Evolutionary conservation across 2,888 invertebrate genomes (phyloP).

Genomic region (Drosophila affinis): DNA sequence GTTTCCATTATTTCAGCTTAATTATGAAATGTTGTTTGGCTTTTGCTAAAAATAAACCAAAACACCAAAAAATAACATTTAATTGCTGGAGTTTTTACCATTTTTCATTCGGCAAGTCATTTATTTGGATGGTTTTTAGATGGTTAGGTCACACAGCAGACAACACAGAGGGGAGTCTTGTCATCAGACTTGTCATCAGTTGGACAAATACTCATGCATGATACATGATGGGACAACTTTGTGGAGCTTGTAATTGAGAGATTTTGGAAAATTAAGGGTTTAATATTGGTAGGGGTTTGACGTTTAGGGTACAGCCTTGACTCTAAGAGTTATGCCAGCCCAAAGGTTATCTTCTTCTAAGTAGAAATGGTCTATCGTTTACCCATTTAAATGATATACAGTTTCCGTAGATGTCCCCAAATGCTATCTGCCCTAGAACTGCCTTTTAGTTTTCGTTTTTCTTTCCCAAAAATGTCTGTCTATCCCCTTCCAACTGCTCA

Average conservation of each 20-base stretch:
- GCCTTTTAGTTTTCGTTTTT: not conserved
- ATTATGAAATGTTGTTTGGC: slow-evolving; percentile 30
- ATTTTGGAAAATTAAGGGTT: not conserved
- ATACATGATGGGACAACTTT: slow-evolving; percentile 18
- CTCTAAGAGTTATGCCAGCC: too few relatives aligned
- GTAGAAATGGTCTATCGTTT: too few relatives aligned
- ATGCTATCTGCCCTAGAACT: not conserved
- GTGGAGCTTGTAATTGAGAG: not conserved
- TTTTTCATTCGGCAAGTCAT: slow-evolving; percentile 40
- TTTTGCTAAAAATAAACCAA: slow-evolving; percentile 36
- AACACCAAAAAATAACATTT: slow-evolving; percentile 37
- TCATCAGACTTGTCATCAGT: slow-evolving; percentile 12
- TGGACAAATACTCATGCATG: slow-evolving; percentile 2
- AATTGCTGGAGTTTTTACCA: slow-evolving; percentile 22
- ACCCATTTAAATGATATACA: too few relatives aligned
- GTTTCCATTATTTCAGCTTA: slow-evolving; percentile 27
- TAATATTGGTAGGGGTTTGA: not conserved
- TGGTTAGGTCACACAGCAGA: not conserved
- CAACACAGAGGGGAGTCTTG: too few relatives aligned
- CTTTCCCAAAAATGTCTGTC: too few relatives aligned
- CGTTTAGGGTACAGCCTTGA: too few relatives aligned
- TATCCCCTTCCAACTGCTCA: too few relatives aligned
- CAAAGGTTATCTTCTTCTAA: too few relatives aligned
- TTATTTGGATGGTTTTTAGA: slow-evolving; percentile 22
- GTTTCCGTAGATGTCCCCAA: too few relatives aligned